Percentiles rank a stretch among this genome's conserved stretches.
Evolutionary conservation across 2,797 vertebrate genomes (phyloP).

Genomic region (Acanthurus leucopareius): DNA sequence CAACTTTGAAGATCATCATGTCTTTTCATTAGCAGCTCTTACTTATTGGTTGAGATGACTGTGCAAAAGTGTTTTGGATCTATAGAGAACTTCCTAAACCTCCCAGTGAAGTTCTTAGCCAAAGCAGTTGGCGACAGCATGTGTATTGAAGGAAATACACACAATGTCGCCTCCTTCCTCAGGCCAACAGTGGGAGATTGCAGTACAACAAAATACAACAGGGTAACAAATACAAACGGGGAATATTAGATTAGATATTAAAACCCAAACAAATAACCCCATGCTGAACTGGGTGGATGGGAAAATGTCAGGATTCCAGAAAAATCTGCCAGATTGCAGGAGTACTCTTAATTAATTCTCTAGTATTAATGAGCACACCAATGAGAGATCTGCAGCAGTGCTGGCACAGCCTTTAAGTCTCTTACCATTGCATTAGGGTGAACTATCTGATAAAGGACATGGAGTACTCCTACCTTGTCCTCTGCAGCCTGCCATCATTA

Average conservation of each 20-base stretch:
- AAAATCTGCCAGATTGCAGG: slow-evolving; percentile 29
- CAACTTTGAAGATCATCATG: slow-evolving; percentile 5
- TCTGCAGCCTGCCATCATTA: slow-evolving; percentile 73
- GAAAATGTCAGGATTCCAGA: slow-evolving; percentile 18
- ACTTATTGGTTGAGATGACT: neutral
- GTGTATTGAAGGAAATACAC: slow-evolving; percentile 4
- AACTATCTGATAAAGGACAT: slow-evolving; percentile 75
- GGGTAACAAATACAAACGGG: slow-evolving; percentile 14
- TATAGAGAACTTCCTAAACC: slow-evolving; percentile 1
- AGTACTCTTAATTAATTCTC: slow-evolving; percentile 28
- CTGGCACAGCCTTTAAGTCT: slow-evolving; percentile 52
- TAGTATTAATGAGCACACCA: slow-evolving; percentile 71
- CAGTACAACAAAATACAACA: slow-evolving; percentile 8
- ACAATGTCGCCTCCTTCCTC: slow-evolving; percentile 8
- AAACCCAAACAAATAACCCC: slow-evolving; percentile 41
- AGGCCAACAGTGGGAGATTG: slow-evolving; percentile 15
- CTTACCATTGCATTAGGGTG: slow-evolving; percentile 55
- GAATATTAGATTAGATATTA: too few relatives aligned
- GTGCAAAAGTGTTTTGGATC: neutral
- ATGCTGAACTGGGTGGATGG: slow-evolving; percentile 12
- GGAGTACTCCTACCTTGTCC: slow-evolving; percentile 56
- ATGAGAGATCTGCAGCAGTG: slow-evolving; percentile 51
- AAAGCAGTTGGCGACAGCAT: neutral
- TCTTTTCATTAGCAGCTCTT: neutral
- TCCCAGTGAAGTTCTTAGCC: neutral